Evolutionary conservation across 2,888 invertebrate genomes (phyloP), one percentile per base, ranked within the genome.

Genomic region (Heliconius charithonia): DNA sequence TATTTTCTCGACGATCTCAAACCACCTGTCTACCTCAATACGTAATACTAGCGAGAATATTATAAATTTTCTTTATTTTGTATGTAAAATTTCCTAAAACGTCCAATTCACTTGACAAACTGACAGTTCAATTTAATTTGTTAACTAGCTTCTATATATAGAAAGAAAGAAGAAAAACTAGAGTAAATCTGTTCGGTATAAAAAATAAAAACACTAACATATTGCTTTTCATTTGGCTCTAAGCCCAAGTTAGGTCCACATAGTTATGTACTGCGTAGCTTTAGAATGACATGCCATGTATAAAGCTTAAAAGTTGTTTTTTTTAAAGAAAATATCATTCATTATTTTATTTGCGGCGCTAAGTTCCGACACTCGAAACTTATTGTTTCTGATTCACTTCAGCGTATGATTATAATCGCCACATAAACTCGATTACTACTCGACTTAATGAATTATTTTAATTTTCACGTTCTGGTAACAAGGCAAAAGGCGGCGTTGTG

Each of bases 141-240:
- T 67, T 67, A 67, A 37, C 67, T 67, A 67, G 37, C 67, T 37
- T 67, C 37, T 67, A 67, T n/a, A 67, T 67, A n/a, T 67, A 37
- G 32, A 67, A 67, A 41, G n/a, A 32, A 32, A 32, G 12, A 7
- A 6, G 1, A 6, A 67, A 67, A 41, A 67, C 67, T 41, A n/a
- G n/a, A 67, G 37, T 41, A 67, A 67, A 67, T 37, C 37, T 67
- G 67, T 41, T 41, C 25, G 67, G 13, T 67, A 25, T 51, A 51
- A 51, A 71, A 71, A 71, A 71, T 71, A 51, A 71, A 71, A 71
- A 22, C 12, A 29, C 67, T 37, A 71, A 56, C 51, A 22, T 71
- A 71, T 56, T 71, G 71, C 56, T 71, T 71, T 71, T 71, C 71
- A 71, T 71, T 71, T 71, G 71, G 71, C 71, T 71, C 70, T 71